Conservation (phyloP, 2,797 vertebrate species). For the Sebastes iracundus region DNA sequence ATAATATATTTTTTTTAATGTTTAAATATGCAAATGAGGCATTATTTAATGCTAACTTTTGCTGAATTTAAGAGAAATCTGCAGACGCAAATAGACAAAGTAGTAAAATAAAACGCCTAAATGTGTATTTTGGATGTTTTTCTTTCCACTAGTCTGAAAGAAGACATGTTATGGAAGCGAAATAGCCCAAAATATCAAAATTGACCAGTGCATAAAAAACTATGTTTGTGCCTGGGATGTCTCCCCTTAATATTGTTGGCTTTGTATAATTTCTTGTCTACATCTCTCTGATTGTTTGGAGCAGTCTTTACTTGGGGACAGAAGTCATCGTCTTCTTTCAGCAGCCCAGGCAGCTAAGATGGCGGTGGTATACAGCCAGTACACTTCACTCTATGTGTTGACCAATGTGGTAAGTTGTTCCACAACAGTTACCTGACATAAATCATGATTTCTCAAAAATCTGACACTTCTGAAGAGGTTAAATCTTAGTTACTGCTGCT, state of each 20-base stretch:
- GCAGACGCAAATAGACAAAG: too few species aligned
- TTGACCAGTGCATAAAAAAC: too few species aligned
- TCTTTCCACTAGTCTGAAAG: too few species aligned
- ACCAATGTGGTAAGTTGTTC: slow-evolving; percentile 85
- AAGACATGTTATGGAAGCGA: rapidly evolving
- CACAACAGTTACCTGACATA: background rate
- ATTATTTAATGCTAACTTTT: too few species aligned
- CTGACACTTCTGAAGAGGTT: background rate
- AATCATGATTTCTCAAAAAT: background rate
- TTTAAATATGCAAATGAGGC: too few species aligned
- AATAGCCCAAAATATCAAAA: too few species aligned
- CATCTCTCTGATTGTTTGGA: slow-evolving; percentile 9
- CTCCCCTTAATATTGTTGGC: background rate
- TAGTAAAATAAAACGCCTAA: too few species aligned
- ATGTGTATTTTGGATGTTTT: too few species aligned
- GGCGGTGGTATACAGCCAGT: slow-evolving; percentile 90
- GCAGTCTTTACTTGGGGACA: slow-evolving; percentile 84
- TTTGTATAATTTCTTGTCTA: background rate
- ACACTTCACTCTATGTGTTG: slow-evolving; percentile 91
- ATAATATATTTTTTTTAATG: too few species aligned
- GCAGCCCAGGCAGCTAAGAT: slow-evolving; percentile 92
- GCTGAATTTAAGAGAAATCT: too few species aligned
- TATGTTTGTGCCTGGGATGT: too few species aligned
- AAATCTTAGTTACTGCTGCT: background rate
- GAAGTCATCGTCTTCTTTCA: slow-evolving; percentile 86